Percentiles rank a stretch among this genome's conserved stretches.
These are phyloP conservation scores for Ophonus ardosiacus DNA, from an alignment of 2,888 invertebrate genomes.

Conservation along the genomic window DNA sequence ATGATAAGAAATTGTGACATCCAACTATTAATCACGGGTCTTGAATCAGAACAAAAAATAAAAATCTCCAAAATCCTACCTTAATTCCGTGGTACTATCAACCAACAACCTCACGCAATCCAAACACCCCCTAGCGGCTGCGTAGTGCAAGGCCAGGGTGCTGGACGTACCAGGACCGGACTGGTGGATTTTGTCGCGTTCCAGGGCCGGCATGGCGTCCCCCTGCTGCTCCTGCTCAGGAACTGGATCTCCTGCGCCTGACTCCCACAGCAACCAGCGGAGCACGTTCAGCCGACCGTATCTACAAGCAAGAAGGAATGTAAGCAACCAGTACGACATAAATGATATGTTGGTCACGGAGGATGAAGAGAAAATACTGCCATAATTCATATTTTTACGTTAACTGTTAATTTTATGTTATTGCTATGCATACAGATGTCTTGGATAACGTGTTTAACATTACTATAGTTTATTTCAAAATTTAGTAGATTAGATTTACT, in stretches of 20 bases:
- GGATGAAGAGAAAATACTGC: too few relatives aligned
- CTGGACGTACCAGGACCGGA: conserved; percentile 79
- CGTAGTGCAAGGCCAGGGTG: conserved; percentile 91
- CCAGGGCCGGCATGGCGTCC: conserved; percentile 77
- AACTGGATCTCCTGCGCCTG: conserved; percentile 20
- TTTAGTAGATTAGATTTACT: too few relatives aligned
- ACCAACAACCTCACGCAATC: conserved; percentile 90
- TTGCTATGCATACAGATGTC: too few relatives aligned
- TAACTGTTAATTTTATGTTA: too few relatives aligned
- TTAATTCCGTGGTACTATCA: conserved; percentile 87
- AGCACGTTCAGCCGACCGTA: conserved; percentile 79
- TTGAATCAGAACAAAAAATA: neutral
- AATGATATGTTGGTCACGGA: too few relatives aligned
- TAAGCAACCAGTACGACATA: too few relatives aligned
- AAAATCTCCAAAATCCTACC: conserved; percentile 75
- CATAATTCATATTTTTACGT: too few relatives aligned
- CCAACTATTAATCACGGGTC: too few relatives aligned
- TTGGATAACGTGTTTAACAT: too few relatives aligned
- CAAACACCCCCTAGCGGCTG: conserved; percentile 90
- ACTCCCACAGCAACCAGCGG: conserved; percentile 80
- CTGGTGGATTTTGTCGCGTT: conserved; percentile 72
- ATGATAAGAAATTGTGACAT: too few relatives aligned
- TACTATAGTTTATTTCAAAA: too few relatives aligned
- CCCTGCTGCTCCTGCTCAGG: conserved; percentile 31
- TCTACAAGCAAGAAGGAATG: conserved; percentile 72